phyloP scores from a whole-genome alignment of 2,797 vertebrate species.

The Buphagus erythrorhynchus region DNA sequence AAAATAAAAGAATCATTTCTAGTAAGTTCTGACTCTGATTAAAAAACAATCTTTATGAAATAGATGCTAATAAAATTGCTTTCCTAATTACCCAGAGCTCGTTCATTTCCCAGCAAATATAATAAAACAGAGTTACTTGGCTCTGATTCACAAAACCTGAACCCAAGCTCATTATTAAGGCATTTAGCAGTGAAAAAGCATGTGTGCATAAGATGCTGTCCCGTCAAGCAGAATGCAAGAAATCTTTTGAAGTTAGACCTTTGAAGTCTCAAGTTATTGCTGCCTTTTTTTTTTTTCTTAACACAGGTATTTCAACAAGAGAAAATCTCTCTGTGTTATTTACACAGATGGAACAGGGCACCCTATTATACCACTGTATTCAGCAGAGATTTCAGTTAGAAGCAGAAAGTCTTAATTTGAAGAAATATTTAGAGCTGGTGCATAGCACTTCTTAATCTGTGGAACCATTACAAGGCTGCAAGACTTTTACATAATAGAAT shows the following conservation, averaged over 20 bases:
- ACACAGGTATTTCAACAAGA: constrained; percentile 77
- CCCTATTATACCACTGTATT: constrained; percentile 65
- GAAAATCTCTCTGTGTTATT: constrained; percentile 69
- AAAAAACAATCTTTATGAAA: constrained; percentile 87
- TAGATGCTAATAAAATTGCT: constrained; percentile 87
- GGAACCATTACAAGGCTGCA: constrained; percentile 62
- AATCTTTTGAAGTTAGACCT: constrained; percentile 83
- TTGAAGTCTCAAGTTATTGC: constrained; percentile 83
- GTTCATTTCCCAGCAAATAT: constrained; percentile 87
- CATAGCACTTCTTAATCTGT: constrained; percentile 72
- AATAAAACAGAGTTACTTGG: constrained; percentile 85
- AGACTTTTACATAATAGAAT: constrained; percentile 71
- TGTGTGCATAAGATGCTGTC: constrained; percentile 82
- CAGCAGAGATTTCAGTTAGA: constrained; percentile 62
- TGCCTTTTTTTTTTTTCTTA: constrained; percentile 65
- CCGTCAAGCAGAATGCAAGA: constrained; percentile 81
- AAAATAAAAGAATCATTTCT: constrained; percentile 79
- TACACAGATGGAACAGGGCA: constrained; percentile 71
- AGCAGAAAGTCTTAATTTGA: constrained; percentile 77
- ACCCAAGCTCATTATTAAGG: constrained; percentile 85
- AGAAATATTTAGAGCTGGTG: constrained; percentile 74
- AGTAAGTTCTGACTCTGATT: constrained; percentile 86
- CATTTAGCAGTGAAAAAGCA: constrained; percentile 82
- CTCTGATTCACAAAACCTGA: constrained; percentile 84
- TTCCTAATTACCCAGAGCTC: constrained; percentile 86